phyloP scores from a whole-genome alignment of 1,140 invertebrate genomes.

The Aradophagus sp. region DNA sequence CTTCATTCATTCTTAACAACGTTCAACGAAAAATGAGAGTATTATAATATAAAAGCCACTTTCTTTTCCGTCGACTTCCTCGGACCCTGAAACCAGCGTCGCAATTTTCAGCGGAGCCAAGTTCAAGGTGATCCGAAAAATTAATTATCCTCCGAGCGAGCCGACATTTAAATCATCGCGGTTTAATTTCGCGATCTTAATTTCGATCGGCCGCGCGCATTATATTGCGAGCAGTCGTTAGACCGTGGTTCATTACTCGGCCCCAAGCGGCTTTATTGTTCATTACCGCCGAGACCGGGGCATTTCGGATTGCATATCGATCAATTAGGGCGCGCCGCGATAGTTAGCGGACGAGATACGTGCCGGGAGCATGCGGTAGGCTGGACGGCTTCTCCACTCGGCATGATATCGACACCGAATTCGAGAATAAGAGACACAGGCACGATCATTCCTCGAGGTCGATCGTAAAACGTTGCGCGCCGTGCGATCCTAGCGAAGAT shows the following conservation, averaged over 20 bases:
- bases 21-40: no score
- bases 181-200: constrained; percentile 48
- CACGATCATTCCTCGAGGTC: constrained; percentile 59
- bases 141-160: constrained; percentile 17
- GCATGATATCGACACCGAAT: constrained; percentile 54
- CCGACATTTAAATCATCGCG: constrained; percentile 27
- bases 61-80: no score
- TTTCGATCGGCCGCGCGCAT: constrained; percentile 37
- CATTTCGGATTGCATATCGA: constrained; percentile 60
- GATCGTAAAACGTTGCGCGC: constrained; percentile 56
- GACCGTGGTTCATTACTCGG: constrained; percentile 47
- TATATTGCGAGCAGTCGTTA: constrained; percentile 39
- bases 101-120: no score
- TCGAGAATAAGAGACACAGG: constrained; percentile 58
- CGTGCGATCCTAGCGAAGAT: constrained; percentile 55
- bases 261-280: constrained; percentile 56
- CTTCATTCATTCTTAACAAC: no score
- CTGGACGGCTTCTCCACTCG: constrained; percentile 13
- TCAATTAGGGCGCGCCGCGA: constrained; percentile 54
- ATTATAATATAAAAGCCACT: no score
- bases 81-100: no score
- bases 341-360: constrained; percentile 31
- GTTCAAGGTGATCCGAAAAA: constrained; percentile 4
- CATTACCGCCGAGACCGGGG: constrained; percentile 53
- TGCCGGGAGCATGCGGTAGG: constrained; percentile 17